Conservation (phyloP, 2,113 vertebrate species). For the Castor canadensis region DNA sequence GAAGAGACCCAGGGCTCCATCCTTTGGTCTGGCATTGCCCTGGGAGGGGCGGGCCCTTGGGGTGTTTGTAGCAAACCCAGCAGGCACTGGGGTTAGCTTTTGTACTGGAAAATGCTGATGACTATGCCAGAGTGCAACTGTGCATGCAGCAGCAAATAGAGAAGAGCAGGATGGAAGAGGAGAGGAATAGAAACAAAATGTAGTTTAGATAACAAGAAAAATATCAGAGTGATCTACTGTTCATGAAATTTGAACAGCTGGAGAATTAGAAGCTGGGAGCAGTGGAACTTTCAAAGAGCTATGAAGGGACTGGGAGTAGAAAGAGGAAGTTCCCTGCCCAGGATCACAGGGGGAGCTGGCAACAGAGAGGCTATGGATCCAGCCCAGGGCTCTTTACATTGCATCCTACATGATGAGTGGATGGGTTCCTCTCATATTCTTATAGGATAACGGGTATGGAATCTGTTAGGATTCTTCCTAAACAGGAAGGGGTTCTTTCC, state of each 20-base stretch:
- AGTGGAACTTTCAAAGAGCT: not conserved
- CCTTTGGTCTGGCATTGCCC: conserved; percentile 65
- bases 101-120: not conserved
- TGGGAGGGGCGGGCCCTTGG: conserved; percentile 4
- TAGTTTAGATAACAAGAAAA: not conserved
- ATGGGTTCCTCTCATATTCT: no score
- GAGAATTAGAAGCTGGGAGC: not conserved
- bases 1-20: conserved; percentile 89
- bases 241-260: not conserved
- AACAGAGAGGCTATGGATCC: not conserved
- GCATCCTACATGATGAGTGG: accelerated
- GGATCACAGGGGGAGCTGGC: not conserved
- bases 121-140: not conserved
- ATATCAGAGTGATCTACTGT: not conserved
- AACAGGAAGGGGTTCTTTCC: not conserved
- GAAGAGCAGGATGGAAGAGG: not conserved
- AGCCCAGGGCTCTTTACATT: not conserved
- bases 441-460: no score
- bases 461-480: no score
- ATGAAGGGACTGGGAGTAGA: not conserved
- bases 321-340: not conserved
- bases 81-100: conserved; percentile 52
- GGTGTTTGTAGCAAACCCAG: conserved; percentile 73
- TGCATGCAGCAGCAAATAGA: not conserved
- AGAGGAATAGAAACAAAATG: not conserved